phyloP scores from a whole-genome alignment of 2,797 vertebrate genomes.

The Pangasius macronema region DNA sequence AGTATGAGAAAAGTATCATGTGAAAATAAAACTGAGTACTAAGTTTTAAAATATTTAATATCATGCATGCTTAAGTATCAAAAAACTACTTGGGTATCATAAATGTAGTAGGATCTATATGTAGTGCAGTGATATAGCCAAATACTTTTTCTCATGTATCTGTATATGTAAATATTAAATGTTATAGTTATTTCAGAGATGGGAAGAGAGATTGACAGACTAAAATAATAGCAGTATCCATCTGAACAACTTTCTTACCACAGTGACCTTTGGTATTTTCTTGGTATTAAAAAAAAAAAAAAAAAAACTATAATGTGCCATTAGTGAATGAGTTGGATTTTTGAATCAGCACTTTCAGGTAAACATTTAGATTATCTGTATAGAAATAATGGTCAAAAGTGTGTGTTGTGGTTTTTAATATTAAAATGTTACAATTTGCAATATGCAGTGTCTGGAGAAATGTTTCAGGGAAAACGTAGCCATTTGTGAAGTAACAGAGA shows the following conservation, averaged over 20 bases:
- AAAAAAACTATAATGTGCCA: background rate
- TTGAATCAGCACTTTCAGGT: background rate
- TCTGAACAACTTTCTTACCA: background rate
- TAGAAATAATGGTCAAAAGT: background rate
- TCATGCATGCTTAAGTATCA: background rate
- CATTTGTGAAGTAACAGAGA: background rate
- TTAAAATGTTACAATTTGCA: background rate
- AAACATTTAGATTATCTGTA: background rate
- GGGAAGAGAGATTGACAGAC: background rate
- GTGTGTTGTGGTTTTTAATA: background rate
- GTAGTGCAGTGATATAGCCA: background rate
- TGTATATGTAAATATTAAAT: background rate
- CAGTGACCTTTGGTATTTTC: background rate
- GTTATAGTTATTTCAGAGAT: background rate
- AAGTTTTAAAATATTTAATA: background rate
- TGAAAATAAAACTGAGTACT: background rate
- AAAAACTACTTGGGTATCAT: background rate
- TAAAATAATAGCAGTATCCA: background rate
- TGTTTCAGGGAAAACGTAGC: background rate
- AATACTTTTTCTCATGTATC: background rate
- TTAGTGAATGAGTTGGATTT: background rate
- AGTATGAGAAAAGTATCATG: background rate
- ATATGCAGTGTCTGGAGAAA: background rate
- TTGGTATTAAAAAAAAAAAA: background rate
- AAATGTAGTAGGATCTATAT: background rate